Evolutionary conservation across 2,113 vertebrate genomes (phyloP), one percentile per base, ranked within the genome.

Genomic region (Hypocryptadius cinnamomeus): DNA sequence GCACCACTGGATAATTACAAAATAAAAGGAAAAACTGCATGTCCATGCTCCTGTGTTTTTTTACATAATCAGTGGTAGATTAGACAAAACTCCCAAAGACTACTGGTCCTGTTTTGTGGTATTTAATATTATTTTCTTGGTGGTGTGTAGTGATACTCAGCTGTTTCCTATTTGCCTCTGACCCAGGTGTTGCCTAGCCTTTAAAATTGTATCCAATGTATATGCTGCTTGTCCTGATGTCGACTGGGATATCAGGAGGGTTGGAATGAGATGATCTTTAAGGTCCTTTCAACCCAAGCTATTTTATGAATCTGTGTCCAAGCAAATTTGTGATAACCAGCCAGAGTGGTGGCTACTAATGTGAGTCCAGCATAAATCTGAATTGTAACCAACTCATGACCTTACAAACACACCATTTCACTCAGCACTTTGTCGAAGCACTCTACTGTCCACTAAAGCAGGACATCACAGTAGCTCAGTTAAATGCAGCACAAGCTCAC

Each of bases 241-340:
- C 1, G 0, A 7, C 28, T 83, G 14, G 13, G 5, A 11, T 48
- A 31, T 63, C 71, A 56, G 42, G 8, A 53, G 10, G 5, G 3
- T 23, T 83, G n/a, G n/a, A 53, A 74, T 1, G 4, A 81, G 24
- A 31, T 40, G 22, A 37, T 70, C 12, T 77, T 63, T 77, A 28
- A 48, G 7, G 18, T 63, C 15, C 31, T 63, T 66, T 27, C 22
- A 63, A 48, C 25, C 17, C 25, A 54, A 56, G 21, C 21, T 10
- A 37, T 69, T 53, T 45, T 40, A 22, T n/a, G 39, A 54, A 24
- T 40, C 45, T 54, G 8, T 44, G 15, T 68, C 22, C 31, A 72
- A 72, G 22, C 13, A 20, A 87, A 59, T 77, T 72, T 51, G 23
- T 18, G 31, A 76, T 13, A 79, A 19, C 10, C 28, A 68, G 27